Percentiles rank a stretch among this genome's conserved stretches.
These are phyloP conservation scores for Cyclina sinensis DNA, from an alignment of 1,140 invertebrate genomes.

Conservation along the genomic window DNA sequence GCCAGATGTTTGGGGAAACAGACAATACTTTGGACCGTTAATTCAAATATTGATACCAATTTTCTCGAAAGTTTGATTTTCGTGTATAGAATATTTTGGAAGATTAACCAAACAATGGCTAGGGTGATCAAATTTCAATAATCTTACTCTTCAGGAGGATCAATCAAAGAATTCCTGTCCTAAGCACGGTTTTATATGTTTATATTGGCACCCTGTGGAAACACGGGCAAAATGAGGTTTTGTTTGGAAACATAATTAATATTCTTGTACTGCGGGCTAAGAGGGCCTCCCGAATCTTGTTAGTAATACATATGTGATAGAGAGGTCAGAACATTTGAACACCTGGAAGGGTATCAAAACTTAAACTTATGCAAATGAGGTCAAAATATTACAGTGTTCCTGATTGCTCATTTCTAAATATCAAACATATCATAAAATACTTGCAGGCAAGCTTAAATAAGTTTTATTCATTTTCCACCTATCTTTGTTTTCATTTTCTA, in stretches of 20 bases:
- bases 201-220: slow-evolving; percentile 42
- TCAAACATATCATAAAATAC: too few species aligned
- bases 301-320: background rate
- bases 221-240: background rate
- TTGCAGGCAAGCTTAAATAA: too few species aligned
- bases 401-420: too few species aligned
- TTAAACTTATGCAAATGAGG: too few species aligned
- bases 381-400: too few species aligned
- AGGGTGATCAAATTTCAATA: slow-evolving; percentile 57
- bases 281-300: background rate
- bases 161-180: background rate
- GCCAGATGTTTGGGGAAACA: slow-evolving; percentile 55
- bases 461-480: too few species aligned
- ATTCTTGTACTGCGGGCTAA: background rate
- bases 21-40: slow-evolving; percentile 63
- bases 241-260: slow-evolving; percentile 19
- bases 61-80: slow-evolving; percentile 60
- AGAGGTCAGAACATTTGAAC: too few species aligned
- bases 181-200: slow-evolving; percentile 51
- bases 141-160: slow-evolving; percentile 20
- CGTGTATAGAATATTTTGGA: slow-evolving; percentile 64
- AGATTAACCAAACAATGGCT: slow-evolving; percentile 62
- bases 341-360: background rate
- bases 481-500: too few species aligned
- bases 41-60: slow-evolving; percentile 63